These are phyloP conservation scores for Intellagama lesueurii DNA, from an alignment of 2,797 vertebrate genomes.

Conservation along the genomic window DNA sequence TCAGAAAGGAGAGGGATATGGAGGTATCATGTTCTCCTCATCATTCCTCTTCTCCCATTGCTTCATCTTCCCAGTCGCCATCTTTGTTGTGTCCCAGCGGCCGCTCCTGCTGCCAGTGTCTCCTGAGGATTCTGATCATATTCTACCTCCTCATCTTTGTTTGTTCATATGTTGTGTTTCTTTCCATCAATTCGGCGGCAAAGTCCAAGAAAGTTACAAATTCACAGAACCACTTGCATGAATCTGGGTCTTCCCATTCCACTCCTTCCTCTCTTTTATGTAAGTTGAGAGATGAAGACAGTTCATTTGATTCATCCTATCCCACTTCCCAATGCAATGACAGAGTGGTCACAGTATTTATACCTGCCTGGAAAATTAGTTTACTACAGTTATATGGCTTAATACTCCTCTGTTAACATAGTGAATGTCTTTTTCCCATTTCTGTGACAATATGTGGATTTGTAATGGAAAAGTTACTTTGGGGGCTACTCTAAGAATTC, in stretches of 20 bases:
- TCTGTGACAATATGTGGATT: background rate
- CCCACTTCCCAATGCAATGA: conserved; percentile 30
- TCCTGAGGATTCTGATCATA: conserved; percentile 78
- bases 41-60: conserved; percentile 69
- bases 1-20: conserved; percentile 72
- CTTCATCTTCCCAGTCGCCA: conserved; percentile 77
- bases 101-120: conserved; percentile 78
- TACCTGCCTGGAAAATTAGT: background rate
- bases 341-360: conserved; percentile 5
- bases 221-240: conserved; percentile 71
- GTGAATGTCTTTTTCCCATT: background rate
- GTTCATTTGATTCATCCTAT: conserved; percentile 45
- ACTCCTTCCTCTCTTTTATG: conserved; percentile 75
- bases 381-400: background rate
- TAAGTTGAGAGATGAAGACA: conserved; percentile 73
- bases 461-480: background rate
- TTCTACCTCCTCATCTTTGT: conserved; percentile 82
- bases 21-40: conserved; percentile 72
- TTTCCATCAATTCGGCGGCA: conserved; percentile 77
- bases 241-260: conserved; percentile 70
- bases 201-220: conserved; percentile 71
- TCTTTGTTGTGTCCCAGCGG: conserved; percentile 76
- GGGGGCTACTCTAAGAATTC: too few species aligned
- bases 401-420: background rate
- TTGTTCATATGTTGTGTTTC: conserved; percentile 81